Percentiles rank a stretch among this genome's conserved stretches.
phyloP scores from a whole-genome alignment of 2,888 invertebrate species.

The Dryobota labecula region DNA sequence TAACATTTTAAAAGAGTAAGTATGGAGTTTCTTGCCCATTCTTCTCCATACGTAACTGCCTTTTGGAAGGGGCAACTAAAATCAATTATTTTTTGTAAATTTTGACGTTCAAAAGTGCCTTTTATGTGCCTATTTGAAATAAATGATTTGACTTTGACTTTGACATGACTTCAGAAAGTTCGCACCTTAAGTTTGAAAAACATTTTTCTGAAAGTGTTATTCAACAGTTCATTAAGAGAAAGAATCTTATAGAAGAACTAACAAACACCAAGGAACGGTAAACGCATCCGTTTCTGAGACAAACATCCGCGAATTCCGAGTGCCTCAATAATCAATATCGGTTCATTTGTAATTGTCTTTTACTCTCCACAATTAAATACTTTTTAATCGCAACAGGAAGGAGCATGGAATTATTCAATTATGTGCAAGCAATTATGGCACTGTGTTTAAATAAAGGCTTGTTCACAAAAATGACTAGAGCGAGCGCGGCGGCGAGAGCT shows the following conservation, averaged over 20 bases:
- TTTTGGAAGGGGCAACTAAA: too few species aligned
- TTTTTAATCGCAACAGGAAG: conserved; percentile 79
- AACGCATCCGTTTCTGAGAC: conserved; percentile 48
- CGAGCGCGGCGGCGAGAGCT: background rate
- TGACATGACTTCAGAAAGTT: background rate
- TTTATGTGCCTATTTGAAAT: too few species aligned
- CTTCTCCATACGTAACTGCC: too few species aligned
- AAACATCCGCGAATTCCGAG: conserved; percentile 67
- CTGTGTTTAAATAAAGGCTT: conserved; percentile 17
- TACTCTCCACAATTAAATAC: conserved; percentile 80
- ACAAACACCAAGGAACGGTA: conserved; percentile 30
- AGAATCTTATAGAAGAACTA: conserved; percentile 11
- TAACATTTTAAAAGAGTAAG: too few species aligned
- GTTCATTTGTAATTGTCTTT: conserved; percentile 78
- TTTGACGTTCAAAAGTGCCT: too few species aligned
- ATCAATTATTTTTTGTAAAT: too few species aligned
- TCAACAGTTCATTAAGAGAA: conserved; percentile 9
- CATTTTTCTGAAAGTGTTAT: conserved; percentile 7
- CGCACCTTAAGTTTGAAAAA: background rate
- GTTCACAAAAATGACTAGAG: background rate
- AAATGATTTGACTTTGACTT: too few species aligned
- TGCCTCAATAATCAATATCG: conserved; percentile 67
- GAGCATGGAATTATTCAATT: conserved; percentile 75
- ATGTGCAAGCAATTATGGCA: conserved; percentile 54
- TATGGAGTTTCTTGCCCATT: too few species aligned